Evolutionary conservation across 2,113 vertebrate species (phyloP).

Genomic region (Montifringilla adamsi): DNA sequence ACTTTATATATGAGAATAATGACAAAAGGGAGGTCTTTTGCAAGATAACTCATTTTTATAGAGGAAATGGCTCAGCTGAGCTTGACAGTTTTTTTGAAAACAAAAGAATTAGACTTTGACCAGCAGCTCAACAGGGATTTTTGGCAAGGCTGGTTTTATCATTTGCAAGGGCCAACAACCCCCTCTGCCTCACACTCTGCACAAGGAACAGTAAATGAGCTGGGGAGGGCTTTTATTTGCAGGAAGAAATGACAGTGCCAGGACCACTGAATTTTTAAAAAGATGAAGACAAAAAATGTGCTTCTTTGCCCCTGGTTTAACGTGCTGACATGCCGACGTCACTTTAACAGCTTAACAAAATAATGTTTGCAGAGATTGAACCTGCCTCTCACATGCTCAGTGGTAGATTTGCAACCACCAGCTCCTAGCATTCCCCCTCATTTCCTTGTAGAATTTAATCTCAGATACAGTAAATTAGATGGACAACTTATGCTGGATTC

Average conservation of each 20-base stretch:
- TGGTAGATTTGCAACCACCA: neutral
- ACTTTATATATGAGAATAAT: neutral
- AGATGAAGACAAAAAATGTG: neutral
- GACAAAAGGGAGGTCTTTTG: neutral
- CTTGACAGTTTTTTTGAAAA: constrained; percentile 32
- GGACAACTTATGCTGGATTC: neutral
- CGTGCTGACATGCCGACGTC: fast-evolving
- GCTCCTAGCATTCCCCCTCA: neutral
- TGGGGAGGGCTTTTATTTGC: neutral
- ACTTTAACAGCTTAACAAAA: constrained; percentile 6
- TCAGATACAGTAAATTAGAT: neutral
- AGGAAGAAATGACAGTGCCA: constrained; percentile 24
- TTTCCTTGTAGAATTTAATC: neutral
- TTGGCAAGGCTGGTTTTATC: neutral
- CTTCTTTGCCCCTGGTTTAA: neutral
- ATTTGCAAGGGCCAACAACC: neutral
- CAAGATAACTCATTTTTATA: constrained; percentile 31
- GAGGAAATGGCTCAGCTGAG: neutral
- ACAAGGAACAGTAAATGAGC: neutral
- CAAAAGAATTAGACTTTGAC: constrained; percentile 13
- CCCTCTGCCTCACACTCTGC: neutral
- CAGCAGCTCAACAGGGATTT: constrained; percentile 27
- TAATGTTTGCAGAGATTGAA: neutral
- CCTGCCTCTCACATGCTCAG: neutral
- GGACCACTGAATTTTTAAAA: constrained; percentile 31